Percentiles rank a stretch among this genome's conserved stretches.
phyloP scores from a whole-genome alignment of 2,888 invertebrate genomes.

The Homarus gammarus region DNA sequence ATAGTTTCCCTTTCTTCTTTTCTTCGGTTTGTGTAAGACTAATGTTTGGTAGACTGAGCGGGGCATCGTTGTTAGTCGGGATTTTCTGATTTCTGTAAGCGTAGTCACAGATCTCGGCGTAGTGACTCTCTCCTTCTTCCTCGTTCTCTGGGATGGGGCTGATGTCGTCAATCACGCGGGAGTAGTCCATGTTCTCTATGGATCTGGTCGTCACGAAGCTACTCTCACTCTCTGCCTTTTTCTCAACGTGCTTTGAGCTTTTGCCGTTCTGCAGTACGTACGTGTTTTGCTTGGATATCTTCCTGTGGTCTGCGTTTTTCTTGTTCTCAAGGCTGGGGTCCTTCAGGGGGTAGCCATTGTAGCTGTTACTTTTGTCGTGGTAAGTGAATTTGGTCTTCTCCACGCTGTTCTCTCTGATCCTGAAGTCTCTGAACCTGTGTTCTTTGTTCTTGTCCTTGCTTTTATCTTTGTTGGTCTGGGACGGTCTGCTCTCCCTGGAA shows the following conservation, averaged over 20 bases:
- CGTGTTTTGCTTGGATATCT: conserved; percentile 75
- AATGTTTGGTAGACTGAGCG: conserved; percentile 14
- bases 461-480: conserved; percentile 39
- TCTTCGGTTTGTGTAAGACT: conserved; percentile 2
- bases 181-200: conserved; percentile 73
- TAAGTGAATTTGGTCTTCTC: conserved; percentile 62
- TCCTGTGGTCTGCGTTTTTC: conserved; percentile 56
- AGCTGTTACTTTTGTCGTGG: conserved; percentile 51
- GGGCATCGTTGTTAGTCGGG: neutral
- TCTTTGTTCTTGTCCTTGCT: conserved; percentile 18
- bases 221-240: conserved; percentile 48
- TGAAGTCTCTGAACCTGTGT: conserved; percentile 28
- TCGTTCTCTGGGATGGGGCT: conserved; percentile 56
- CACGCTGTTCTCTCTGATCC: conserved; percentile 44
- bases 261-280: conserved; percentile 73
- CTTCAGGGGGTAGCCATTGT: conserved; percentile 46
- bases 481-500: conserved; percentile 39
- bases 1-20: neutral
- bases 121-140: conserved; percentile 57
- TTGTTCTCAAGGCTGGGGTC: conserved; percentile 35
- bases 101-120: conserved; percentile 74
- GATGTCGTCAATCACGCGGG: conserved; percentile 73
- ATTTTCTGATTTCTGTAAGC: neutral
- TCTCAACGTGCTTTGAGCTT: conserved; percentile 44
- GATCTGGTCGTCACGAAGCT: conserved; percentile 46